These are phyloP conservation scores for Hippocampus abdominalis DNA, from an alignment of 2,113 vertebrate species.

Conservation along the genomic window DNA sequence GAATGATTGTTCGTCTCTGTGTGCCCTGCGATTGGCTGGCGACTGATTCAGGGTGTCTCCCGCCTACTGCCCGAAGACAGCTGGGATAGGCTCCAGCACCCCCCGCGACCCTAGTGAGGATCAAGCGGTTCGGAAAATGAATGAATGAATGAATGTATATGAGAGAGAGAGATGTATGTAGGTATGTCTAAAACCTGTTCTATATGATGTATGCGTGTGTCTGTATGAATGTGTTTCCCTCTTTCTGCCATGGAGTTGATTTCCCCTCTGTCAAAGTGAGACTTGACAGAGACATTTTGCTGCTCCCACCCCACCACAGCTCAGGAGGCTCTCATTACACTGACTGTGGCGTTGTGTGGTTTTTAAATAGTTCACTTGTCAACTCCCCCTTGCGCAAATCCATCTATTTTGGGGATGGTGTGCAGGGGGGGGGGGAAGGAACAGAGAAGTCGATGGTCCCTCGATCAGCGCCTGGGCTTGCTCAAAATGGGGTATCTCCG, in stretches of 20 bases:
- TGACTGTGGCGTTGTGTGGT: slow-evolving; percentile 69
- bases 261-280: slow-evolving; percentile 33
- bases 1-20: too few species aligned
- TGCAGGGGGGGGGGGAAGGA: slow-evolving; percentile 38
- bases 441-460: slow-evolving; percentile 26
- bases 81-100: too few species aligned
- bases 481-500: background rate
- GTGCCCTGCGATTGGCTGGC: too few species aligned
- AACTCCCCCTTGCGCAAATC: slow-evolving; percentile 62
- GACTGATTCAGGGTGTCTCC: too few species aligned
- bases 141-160: too few species aligned
- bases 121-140: too few species aligned
- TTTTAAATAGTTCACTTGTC: slow-evolving; percentile 74
- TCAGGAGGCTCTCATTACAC: slow-evolving; percentile 74
- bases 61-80: too few species aligned
- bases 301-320: slow-evolving; percentile 44
- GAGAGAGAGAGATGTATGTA: too few species aligned
- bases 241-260: slow-evolving; percentile 20
- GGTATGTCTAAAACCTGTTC: too few species aligned
- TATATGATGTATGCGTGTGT: too few species aligned
- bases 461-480: slow-evolving; percentile 37
- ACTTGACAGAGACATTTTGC: slow-evolving; percentile 30
- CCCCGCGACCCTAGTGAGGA: too few species aligned
- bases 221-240: slow-evolving; percentile 1
- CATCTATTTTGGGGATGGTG: slow-evolving; percentile 66